Conservation (phyloP, 2,888 invertebrate genomes). For the Stenichneumon culpator region DNA sequence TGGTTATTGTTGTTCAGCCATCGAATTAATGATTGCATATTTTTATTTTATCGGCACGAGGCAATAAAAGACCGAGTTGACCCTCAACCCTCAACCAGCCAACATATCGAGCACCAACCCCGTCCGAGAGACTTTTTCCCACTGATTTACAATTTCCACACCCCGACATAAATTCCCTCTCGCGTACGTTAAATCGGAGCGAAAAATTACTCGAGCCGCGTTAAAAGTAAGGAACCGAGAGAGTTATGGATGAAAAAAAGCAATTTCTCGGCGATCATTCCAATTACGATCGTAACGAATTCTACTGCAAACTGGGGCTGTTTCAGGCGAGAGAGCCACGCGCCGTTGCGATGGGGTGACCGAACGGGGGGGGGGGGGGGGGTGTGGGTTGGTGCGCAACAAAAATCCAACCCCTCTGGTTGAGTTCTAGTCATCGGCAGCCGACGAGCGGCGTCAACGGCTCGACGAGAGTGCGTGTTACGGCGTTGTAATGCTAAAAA, state of each 20-base stretch:
- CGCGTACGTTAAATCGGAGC: slow-evolving; percentile 36
- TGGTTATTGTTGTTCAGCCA: neutral
- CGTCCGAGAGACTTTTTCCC: slow-evolving; percentile 9
- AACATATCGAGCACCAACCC: neutral
- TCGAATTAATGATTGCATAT: neutral
- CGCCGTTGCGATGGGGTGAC: slow-evolving; percentile 70
- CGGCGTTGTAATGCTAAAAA: slow-evolving; percentile 58
- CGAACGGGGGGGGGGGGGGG: slow-evolving; percentile 69
- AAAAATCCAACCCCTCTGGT: slow-evolving; percentile 74
- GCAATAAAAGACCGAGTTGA: neutral
- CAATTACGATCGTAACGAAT: slow-evolving; percentile 83
- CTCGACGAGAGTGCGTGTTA: slow-evolving; percentile 51
- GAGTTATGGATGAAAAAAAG: slow-evolving; percentile 39
- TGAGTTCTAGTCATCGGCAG: slow-evolving; percentile 33
- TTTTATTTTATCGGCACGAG: neutral
- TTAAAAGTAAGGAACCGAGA: neutral
- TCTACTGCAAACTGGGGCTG: slow-evolving; percentile 67
- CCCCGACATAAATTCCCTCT: slow-evolving; percentile 38
- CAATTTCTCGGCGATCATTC: slow-evolving; percentile 82
- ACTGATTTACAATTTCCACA: slow-evolving; percentile 30
- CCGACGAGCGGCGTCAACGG: slow-evolving; percentile 27
- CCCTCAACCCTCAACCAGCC: neutral
- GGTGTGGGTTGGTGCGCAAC: slow-evolving; percentile 74
- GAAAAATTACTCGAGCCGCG: slow-evolving; percentile 57
- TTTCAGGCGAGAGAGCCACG: slow-evolving; percentile 73